Conservation (phyloP, 1,140 invertebrate species). For the Akabosia matsudoensis region DNA sequence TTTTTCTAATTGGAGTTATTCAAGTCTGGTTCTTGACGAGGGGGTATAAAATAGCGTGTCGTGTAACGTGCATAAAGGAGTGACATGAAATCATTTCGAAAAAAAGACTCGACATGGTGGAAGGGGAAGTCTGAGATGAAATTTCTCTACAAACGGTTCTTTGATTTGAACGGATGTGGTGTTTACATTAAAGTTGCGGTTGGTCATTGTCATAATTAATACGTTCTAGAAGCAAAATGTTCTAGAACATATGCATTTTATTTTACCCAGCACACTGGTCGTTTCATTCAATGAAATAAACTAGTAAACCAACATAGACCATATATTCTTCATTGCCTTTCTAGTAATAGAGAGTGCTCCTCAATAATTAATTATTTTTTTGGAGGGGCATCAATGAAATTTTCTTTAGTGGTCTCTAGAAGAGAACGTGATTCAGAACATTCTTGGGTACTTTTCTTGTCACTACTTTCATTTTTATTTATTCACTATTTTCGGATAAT, state of each 20-base stretch:
- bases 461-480: neutral
- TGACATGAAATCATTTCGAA: too few relatives aligned
- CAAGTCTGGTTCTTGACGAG: too few relatives aligned
- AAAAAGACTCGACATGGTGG: neutral
- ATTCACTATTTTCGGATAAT: neutral
- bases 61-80: too few relatives aligned
- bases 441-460: neutral
- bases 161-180: neutral
- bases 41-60: too few relatives aligned
- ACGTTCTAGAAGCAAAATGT: neutral
- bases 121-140: neutral
- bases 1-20: too few relatives aligned
- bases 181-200: neutral
- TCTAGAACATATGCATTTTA: neutral
- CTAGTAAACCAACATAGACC: neutral
- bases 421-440: neutral
- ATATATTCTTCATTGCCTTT: neutral
- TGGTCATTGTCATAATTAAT: conserved; percentile 17
- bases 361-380: conserved; percentile 7
- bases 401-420: neutral
- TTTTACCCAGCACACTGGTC: neutral
- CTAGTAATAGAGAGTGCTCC: neutral
- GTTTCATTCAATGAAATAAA: neutral
- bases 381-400: neutral
- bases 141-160: neutral